Conservation (phyloP, 2,113 vertebrate genomes). For the Furnarius figulus region DNA sequence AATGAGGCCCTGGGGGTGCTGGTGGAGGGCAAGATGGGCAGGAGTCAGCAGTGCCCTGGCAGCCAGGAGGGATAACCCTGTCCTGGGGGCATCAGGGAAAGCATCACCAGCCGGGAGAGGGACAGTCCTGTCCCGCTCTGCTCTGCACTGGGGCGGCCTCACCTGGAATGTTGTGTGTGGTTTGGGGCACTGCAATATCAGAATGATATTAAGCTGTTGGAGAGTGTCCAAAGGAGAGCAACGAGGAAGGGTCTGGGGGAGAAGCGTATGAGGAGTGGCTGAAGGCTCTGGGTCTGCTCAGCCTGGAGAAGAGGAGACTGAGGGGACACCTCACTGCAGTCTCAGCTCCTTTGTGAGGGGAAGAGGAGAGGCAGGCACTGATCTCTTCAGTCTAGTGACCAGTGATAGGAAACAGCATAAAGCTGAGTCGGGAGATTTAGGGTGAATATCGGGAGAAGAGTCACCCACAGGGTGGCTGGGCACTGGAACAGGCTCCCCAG, state of each 20-base stretch:
- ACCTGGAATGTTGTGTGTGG: not conserved
- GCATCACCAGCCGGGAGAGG: fast-evolving
- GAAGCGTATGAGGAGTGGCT: fast-evolving
- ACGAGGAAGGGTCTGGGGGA: fast-evolving
- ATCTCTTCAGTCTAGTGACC: not conserved
- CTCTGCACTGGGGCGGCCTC: fast-evolving
- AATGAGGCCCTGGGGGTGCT: not conserved
- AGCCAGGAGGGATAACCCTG: not conserved
- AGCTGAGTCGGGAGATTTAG: not conserved
- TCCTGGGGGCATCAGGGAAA: not conserved
- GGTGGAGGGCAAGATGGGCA: fast-evolving
- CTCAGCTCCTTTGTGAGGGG: fast-evolving
- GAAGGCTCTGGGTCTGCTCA: not conserved
- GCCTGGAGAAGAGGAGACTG: not conserved
- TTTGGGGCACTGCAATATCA: too few relatives aligned
- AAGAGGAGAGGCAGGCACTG: not conserved
- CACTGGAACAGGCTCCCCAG: not conserved
- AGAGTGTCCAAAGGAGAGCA: not conserved
- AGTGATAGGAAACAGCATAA: not conserved
- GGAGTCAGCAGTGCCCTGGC: not conserved
- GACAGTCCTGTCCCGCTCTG: not conserved
- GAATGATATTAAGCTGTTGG: fast-evolving
- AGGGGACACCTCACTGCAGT: not conserved
- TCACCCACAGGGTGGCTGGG: not conserved
- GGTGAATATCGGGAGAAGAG: not conserved